A percentile compares a stretch with the other conserved stretches of the same genome.
Conservation (phyloP, 2,797 vertebrate genomes). For the Yasuhikotakia modesta region DNA sequence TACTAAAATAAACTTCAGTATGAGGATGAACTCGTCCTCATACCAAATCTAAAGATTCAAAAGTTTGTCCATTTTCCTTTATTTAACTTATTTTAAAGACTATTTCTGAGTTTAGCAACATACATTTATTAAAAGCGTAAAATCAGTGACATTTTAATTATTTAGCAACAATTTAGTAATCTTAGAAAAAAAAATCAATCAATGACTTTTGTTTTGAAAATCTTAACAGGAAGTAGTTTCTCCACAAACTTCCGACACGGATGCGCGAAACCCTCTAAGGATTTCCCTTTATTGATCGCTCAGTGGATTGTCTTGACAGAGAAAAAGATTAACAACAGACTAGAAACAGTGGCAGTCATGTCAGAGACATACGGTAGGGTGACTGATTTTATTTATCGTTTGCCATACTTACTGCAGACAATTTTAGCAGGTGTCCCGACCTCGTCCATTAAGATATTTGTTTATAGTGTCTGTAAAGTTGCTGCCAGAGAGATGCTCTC, state of each 20-base stretch:
- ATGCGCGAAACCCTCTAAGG: slow-evolving; percentile 70
- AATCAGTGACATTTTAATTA: neutral
- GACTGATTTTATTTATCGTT: neutral
- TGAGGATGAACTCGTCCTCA: no score
- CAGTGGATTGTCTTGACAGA: slow-evolving; percentile 58
- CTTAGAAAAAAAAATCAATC: no score
- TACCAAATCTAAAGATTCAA: neutral
- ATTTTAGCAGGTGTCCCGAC: slow-evolving; percentile 43
- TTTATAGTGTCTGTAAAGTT: slow-evolving; percentile 25
- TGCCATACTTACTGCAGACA: slow-evolving; percentile 4
- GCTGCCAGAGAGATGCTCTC: slow-evolving; percentile 11
- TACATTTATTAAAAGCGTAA: no score
- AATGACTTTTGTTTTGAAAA: slow-evolving; percentile 77
- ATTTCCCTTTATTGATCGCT: slow-evolving; percentile 66
- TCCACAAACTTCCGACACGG: slow-evolving; percentile 64
- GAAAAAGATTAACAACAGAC: slow-evolving; percentile 36
- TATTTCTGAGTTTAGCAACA: no score
- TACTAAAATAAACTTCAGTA: neutral
- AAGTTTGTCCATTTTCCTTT: neutral
- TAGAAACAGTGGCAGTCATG: slow-evolving; percentile 71
- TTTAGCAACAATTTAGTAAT: neutral
- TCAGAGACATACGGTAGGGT: slow-evolving; percentile 83
- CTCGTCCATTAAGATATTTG: slow-evolving; percentile 39
- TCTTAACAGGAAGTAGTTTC: slow-evolving; percentile 70
- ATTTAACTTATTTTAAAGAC: neutral